phyloP scores from a whole-genome alignment of 2,113 vertebrate species.

The Lota lota region DNA sequence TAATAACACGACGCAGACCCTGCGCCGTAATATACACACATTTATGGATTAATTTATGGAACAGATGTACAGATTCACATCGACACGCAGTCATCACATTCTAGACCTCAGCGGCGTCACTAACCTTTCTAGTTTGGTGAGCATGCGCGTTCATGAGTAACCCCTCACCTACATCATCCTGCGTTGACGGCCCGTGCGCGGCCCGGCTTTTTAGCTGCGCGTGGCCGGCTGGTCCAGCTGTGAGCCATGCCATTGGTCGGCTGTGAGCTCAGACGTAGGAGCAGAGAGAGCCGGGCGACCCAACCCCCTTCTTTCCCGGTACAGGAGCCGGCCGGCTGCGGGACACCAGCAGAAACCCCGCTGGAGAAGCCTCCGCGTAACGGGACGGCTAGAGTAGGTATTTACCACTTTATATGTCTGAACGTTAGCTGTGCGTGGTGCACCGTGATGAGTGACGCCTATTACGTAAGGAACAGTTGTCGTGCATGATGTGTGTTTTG shows the following conservation, averaged over 20 bases:
- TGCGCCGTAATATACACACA: too few relatives aligned
- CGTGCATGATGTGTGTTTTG: too few relatives aligned
- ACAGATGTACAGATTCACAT: too few relatives aligned
- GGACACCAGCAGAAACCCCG: constrained; percentile 33
- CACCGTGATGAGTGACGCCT: too few relatives aligned
- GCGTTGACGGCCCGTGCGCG: constrained; percentile 20
- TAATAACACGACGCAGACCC: too few relatives aligned
- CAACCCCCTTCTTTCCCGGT: constrained; percentile 47
- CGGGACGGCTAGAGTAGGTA: constrained; percentile 39
- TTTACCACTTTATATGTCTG: too few relatives aligned
- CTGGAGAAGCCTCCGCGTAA: constrained; percentile 14
- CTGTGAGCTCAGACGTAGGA: constrained; percentile 56
- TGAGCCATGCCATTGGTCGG: constrained; percentile 62
- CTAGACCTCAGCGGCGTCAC: too few relatives aligned
- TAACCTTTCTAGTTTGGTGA: too few relatives aligned
- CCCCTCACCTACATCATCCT: constrained; percentile 59
- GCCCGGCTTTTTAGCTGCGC: constrained; percentile 16
- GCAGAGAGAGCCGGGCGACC: constrained; percentile 28
- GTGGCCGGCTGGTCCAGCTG: constrained; percentile 57
- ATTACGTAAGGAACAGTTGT: too few relatives aligned
- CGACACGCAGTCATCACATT: too few relatives aligned
- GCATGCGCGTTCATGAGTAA: constrained; percentile 24
- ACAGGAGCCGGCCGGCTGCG: constrained; percentile 52
- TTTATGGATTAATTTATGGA: too few relatives aligned
- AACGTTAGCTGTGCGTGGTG: too few relatives aligned